These are phyloP conservation scores for Grapholita molesta DNA, from an alignment of 1,140 invertebrate genomes.

Conservation along the genomic window DNA sequence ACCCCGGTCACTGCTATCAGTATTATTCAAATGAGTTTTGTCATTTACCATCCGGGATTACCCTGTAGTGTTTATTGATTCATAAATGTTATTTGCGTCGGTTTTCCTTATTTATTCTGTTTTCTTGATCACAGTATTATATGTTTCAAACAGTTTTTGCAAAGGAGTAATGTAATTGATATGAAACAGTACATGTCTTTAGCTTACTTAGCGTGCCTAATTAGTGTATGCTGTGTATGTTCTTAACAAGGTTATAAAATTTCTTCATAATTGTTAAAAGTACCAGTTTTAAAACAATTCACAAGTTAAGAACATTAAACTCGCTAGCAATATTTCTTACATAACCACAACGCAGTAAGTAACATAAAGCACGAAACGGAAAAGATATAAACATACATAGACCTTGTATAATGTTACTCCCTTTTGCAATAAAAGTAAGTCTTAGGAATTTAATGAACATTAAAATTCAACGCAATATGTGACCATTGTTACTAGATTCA, in stretches of 20 bases:
- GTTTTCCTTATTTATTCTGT: no score
- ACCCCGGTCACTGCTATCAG: no score
- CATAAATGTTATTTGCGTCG: no score
- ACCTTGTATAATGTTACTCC: not conserved
- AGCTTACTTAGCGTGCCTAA: not conserved
- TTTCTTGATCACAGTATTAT: no score
- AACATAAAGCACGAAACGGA: not conserved
- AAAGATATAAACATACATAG: not conserved
- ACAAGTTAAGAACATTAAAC: not conserved
- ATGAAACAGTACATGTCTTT: not conserved
- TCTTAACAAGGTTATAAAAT: not conserved
- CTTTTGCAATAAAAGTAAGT: not conserved
- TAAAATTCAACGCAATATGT: slow-evolving; percentile 11
- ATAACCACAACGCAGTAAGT: not conserved
- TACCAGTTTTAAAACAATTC: not conserved
- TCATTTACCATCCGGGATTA: no score
- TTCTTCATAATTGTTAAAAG: not conserved
- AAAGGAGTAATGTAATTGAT: no score
- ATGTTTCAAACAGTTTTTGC: no score
- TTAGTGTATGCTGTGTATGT: not conserved
- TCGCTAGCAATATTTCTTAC: not conserved
- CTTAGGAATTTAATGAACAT: slow-evolving; percentile 12
- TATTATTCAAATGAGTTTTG: no score
- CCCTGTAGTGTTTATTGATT: no score
- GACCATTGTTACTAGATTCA: slow-evolving; percentile 2